phyloP scores from a whole-genome alignment of 92 coral and sea anemone species.

The Meandrina meandrites region DNA sequence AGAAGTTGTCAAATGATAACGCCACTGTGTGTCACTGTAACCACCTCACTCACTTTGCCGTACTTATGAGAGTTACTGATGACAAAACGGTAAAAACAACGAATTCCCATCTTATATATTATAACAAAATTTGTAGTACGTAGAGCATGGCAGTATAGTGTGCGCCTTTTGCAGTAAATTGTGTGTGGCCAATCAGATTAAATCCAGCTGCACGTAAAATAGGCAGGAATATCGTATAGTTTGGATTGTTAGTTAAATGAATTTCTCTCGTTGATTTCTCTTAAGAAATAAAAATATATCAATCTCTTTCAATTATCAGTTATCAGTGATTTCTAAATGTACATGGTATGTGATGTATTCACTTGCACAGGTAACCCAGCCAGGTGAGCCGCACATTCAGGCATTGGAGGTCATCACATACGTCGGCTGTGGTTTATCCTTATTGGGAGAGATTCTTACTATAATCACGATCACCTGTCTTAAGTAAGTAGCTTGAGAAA shows the following conservation, averaged over 20 bases:
- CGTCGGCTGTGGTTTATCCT: constrained; percentile 79
- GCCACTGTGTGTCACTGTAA: constrained; percentile 73
- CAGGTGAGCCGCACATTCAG: constrained; percentile 49
- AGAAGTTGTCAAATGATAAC: constrained; percentile 43
- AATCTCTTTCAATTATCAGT: too few species aligned
- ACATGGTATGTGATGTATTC: neutral
- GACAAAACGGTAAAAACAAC: constrained; percentile 40
- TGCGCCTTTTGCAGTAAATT: neutral
- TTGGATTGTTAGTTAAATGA: too few species aligned
- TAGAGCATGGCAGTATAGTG: neutral
- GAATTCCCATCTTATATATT: neutral
- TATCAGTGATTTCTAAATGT: too few species aligned
- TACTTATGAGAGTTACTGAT: constrained; percentile 69
- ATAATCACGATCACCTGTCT: constrained; percentile 64
- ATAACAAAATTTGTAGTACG: too few species aligned
- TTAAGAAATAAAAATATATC: too few species aligned
- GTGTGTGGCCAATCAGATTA: neutral
- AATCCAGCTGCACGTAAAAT: neutral
- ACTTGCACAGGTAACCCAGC: constrained; percentile 26
- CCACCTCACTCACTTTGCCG: constrained; percentile 82
- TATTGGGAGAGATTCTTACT: constrained; percentile 83
- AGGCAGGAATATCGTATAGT: too few species aligned
- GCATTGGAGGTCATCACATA: constrained; percentile 87
- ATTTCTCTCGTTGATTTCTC: too few species aligned
- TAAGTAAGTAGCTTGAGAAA: constrained; percentile 51